phyloP scores from a whole-genome alignment of 2,797 vertebrate species.

The Lepus oiostolus region DNA sequence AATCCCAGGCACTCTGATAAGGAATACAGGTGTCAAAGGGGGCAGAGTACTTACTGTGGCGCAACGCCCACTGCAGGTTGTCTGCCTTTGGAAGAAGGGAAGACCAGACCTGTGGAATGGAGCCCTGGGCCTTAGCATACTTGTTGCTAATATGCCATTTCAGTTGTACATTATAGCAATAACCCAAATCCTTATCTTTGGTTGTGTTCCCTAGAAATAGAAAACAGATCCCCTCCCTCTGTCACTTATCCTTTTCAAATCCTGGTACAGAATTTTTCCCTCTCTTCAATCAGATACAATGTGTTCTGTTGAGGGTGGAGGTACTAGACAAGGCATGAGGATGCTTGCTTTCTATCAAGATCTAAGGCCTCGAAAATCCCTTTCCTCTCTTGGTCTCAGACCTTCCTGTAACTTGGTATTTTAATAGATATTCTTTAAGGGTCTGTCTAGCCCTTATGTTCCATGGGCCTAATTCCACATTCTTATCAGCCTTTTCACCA shows the following conservation, averaged over 20 bases:
- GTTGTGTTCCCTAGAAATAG: not conserved
- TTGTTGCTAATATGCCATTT: not conserved
- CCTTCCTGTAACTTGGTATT: not conserved
- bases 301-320: not conserved
- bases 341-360: not conserved
- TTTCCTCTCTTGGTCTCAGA: not conserved
- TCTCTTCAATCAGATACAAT: not conserved
- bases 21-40: no score
- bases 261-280: not conserved
- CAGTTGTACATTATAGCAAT: not conserved
- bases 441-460: not conserved
- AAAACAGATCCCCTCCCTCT: not conserved
- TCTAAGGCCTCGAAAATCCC: not conserved
- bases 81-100: not conserved
- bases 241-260: not conserved
- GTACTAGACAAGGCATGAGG: not conserved
- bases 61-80: no score
- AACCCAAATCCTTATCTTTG: not conserved
- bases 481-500: not conserved
- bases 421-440: not conserved
- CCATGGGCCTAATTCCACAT: not conserved
- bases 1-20: no score
- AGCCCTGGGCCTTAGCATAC: not conserved
- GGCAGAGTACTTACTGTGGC: no score
- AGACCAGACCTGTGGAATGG: not conserved